These are phyloP conservation scores for Coranthus polyacanthus DNA, from an alignment of 2,797 vertebrate species.

Conservation along the genomic window DNA sequence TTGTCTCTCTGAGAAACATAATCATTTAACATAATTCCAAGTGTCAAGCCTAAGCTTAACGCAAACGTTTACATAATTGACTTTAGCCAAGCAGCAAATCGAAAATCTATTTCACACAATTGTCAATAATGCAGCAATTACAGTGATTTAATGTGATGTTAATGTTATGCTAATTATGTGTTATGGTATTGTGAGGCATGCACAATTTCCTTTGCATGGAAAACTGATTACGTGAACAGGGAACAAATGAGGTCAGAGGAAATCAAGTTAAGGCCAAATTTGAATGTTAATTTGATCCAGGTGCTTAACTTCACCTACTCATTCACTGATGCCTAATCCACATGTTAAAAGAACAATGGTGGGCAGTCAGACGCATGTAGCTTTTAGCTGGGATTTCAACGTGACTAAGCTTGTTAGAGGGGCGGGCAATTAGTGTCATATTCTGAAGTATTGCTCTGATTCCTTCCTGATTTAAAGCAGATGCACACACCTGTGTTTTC, in stretches of 20 bases:
- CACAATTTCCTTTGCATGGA: conserved; percentile 24
- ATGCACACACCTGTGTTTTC: background rate
- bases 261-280: conserved; percentile 27
- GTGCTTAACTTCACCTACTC: conserved; percentile 52
- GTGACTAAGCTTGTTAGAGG: conserved; percentile 26
- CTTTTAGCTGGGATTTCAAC: conserved; percentile 37
- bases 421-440: conserved; percentile 12
- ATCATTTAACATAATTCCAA: conserved; percentile 32
- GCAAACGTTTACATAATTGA: conserved; percentile 36
- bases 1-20: conserved; percentile 34
- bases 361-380: conserved; percentile 20
- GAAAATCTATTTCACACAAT: conserved; percentile 39
- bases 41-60: conserved; percentile 25
- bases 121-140: conserved; percentile 38
- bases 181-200: conserved; percentile 10
- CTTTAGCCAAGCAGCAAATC: conserved; percentile 20
- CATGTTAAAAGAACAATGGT: conserved; percentile 38
- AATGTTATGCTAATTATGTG: conserved; percentile 44
- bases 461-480: conserved; percentile 5
- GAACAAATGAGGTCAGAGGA: conserved; percentile 32
- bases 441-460: background rate
- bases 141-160: conserved; percentile 24
- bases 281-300: conserved; percentile 55
- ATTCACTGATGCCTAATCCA: conserved; percentile 40
- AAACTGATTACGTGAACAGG: conserved; percentile 33